A percentile compares a stretch with the other conserved stretches of the same genome.
These are phyloP conservation scores for Nannospalax galili DNA, from an alignment of 2,113 vertebrate species.

Conservation along the genomic window DNA sequence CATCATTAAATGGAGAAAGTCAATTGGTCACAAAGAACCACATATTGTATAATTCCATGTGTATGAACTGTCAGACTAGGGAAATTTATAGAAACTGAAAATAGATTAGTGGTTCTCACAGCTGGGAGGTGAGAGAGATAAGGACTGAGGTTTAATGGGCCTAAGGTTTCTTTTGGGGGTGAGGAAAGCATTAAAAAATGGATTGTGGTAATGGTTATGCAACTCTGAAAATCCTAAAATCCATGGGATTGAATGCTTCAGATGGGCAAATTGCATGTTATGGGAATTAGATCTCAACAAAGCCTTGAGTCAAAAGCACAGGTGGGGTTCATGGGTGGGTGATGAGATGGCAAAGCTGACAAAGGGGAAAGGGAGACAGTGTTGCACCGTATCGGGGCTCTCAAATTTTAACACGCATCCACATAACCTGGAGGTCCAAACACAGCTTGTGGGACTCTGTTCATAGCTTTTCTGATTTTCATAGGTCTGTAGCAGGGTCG, in stretches of 20 bases:
- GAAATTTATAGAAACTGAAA: not conserved
- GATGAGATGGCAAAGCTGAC: not conserved
- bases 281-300: conserved; percentile 30
- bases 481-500: not conserved
- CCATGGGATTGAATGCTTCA: not conserved
- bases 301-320: not conserved
- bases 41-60: not conserved
- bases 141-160: not conserved
- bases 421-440: not conserved
- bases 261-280: not conserved
- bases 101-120: not conserved
- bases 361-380: not conserved
- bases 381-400: not conserved
- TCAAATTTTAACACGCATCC: not conserved
- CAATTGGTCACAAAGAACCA: not conserved
- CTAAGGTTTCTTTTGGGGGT: not conserved
- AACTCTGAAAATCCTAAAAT: conserved; percentile 21
- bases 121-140: not conserved
- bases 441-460: too few species aligned
- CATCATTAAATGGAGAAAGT: not conserved
- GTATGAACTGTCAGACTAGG: not conserved
- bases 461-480: not conserved
- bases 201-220: not conserved
- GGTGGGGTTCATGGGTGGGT: not conserved
- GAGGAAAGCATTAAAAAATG: conserved; percentile 23